Base-by-base conservation (phyloP, 2,113 vertebrate genomes). In the Pseudolaguvia tuberculata region DNA sequence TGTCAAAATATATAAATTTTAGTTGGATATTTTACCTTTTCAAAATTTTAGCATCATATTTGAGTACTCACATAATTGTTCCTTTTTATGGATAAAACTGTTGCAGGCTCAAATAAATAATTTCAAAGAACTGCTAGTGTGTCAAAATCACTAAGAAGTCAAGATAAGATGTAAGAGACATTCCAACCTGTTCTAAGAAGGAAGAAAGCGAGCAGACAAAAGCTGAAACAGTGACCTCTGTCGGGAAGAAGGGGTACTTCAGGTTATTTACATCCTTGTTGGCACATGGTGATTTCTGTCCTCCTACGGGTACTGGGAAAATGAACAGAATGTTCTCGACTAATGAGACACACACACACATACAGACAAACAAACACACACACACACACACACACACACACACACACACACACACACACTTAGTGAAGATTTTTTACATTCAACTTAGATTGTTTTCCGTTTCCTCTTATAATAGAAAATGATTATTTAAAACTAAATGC, bases 231-330 rank as follows among this genome's bases (percentile, higher is more conserved):
- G 39, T 8, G 78, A 48, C 76, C 52, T 75, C 82, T 82, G 53
- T 29, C 27, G 79, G 23, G 1, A 12, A 71, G 4, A 23, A 25
- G 2, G 21, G 20, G 66, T 75, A 81, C 69, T 79, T 29, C 82
- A 85, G 0, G 15, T 80, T 85, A 83, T 85, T 84, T 83, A 79
- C 73, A 45, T 23, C 29, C 5, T 9, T 50, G 63, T 39, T 57
- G 18, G 63, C 71, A 10, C 31, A 23, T 55, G 52, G 21, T 47
- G 50, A 76, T 72, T 29, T 47, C 6, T 57, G 69, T 59, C 23
- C 52, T 50, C 35, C 55, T 47, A 47, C 21, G 25, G 31, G 6
- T 35, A 13, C 29, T 17, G 63, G 18, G 53, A 67, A 77, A 75
- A 15, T 42, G 76, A 75, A 82, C 71, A 69, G 35, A 77, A 82